These are phyloP conservation scores for Troides aeacus DNA, from an alignment of 2,888 invertebrate genomes.

Conservation along the genomic window DNA sequence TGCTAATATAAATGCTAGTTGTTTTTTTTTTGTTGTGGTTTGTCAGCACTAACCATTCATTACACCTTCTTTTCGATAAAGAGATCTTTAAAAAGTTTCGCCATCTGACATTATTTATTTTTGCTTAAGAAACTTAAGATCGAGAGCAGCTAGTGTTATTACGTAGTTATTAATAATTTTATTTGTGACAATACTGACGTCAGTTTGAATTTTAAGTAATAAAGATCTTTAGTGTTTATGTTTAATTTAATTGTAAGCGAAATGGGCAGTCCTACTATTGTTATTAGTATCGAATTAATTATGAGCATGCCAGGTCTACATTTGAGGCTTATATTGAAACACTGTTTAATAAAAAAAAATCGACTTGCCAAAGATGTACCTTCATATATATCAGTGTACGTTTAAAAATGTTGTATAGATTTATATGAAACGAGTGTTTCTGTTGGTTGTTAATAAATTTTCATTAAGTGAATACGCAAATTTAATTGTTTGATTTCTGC, in stretches of 20 bases:
- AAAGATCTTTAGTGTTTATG: slow-evolving; percentile 27
- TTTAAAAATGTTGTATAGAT: slow-evolving; percentile 52
- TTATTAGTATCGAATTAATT: slow-evolving; percentile 10
- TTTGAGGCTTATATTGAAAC: slow-evolving; percentile 30
- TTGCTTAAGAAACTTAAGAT: neutral
- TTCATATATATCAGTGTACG: slow-evolving; percentile 40
- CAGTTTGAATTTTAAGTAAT: slow-evolving; percentile 18
- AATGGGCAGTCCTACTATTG: slow-evolving; percentile 23
- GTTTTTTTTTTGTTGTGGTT: slow-evolving; percentile 5
- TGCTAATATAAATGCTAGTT: slow-evolving; percentile 21
- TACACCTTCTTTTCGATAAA: slow-evolving; percentile 2
- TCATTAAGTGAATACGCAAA: slow-evolving; percentile 44
- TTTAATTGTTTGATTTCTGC: slow-evolving; percentile 22
- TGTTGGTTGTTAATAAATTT: slow-evolving; percentile 73
- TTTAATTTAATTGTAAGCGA: slow-evolving; percentile 20
- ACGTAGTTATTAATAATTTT: slow-evolving; percentile 16
- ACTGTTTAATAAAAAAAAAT: slow-evolving; percentile 30
- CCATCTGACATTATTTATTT: slow-evolving; percentile 3
- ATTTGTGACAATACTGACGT: slow-evolving; percentile 10
- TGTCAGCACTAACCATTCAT: neutral
- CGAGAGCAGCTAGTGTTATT: slow-evolving; percentile 10
- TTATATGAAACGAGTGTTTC: slow-evolving; percentile 52
- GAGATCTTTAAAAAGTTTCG: slow-evolving; percentile 21
- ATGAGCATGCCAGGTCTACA: slow-evolving; percentile 15
- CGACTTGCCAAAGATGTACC: slow-evolving; percentile 55